These are phyloP conservation scores for Anarsia innoxiella DNA, from an alignment of 2,888 invertebrate genomes.

Conservation along the genomic window DNA sequence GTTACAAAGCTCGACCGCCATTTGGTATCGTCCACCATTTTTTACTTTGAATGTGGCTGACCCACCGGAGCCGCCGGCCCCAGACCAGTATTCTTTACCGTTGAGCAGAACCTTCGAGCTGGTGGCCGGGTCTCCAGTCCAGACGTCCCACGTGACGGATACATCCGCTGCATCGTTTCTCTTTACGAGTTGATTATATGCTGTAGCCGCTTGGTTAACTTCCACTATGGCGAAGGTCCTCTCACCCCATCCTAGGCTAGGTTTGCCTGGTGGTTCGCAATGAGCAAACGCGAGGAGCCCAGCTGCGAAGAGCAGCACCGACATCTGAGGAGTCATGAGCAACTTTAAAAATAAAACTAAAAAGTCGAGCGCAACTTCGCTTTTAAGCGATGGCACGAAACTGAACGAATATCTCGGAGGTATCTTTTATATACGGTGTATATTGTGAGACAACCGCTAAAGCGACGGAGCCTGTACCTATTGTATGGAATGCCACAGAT, in stretches of 20 bases:
- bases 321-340: conserved; percentile 47
- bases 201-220: conserved; percentile 68
- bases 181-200: conserved; percentile 64
- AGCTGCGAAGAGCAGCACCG: conserved; percentile 43
- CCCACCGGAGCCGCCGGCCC: conserved; percentile 42
- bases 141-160: conserved; percentile 65
- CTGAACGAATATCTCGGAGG: conserved; percentile 49
- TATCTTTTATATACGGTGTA: conserved; percentile 64
- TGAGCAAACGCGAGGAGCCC: conserved; percentile 35
- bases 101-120: conserved; percentile 49
- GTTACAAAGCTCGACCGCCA: conserved; percentile 63
- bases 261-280: conserved; percentile 58
- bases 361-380: conserved; percentile 42
- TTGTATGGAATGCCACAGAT: conserved; percentile 42
- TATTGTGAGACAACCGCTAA: conserved; percentile 72
- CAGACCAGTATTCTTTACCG: conserved; percentile 57
- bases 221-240: conserved; percentile 63
- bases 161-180: conserved; percentile 59
- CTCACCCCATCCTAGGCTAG: conserved; percentile 65
- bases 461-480: conserved; percentile 52
- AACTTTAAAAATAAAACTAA: conserved; percentile 50
- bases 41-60: conserved; percentile 60
- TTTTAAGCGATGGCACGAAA: conserved; percentile 46
- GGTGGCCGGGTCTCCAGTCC: conserved; percentile 61
- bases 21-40: conserved; percentile 62